Percentiles rank a stretch among this genome's conserved stretches.
phyloP scores from a whole-genome alignment of 2,888 invertebrate species.

The Syrphus vitripennis region DNA sequence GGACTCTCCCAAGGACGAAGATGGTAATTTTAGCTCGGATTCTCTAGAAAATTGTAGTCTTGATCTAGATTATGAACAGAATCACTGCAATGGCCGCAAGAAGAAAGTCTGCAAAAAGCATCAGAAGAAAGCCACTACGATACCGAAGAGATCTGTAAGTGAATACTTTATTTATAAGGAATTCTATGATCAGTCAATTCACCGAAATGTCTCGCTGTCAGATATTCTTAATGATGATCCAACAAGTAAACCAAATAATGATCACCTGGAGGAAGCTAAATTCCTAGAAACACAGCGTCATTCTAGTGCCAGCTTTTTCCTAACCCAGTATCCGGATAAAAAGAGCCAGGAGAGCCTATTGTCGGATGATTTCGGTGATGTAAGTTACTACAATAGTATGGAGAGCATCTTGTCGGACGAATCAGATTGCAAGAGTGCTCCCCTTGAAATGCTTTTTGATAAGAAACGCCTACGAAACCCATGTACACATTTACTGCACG shows the following conservation, averaged over 20 bases:
- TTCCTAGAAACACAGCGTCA: conserved; percentile 84
- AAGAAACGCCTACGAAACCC: conserved; percentile 73
- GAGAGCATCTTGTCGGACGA: conserved; percentile 92
- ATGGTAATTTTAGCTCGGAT: conserved; percentile 90
- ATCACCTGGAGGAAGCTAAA: conserved; percentile 78
- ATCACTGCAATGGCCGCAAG: conserved; percentile 72
- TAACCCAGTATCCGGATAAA: conserved; percentile 84
- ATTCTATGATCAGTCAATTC: conserved; percentile 81
- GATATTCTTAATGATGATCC: conserved; percentile 81
- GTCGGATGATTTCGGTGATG: conserved; percentile 84
- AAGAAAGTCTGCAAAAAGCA: conserved; percentile 64
- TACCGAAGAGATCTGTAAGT: conserved; percentile 86
- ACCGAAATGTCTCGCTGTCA: conserved; percentile 84
- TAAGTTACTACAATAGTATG: conserved; percentile 88
- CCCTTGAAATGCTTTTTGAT: conserved; percentile 87
- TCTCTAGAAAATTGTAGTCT: conserved; percentile 88
- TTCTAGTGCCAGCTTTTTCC: conserved; percentile 91
- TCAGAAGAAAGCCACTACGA: conserved; percentile 54
- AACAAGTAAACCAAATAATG: conserved; percentile 78
- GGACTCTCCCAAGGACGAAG: conserved; percentile 81
- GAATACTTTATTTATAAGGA: conserved; percentile 89
- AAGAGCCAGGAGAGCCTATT: conserved; percentile 90
- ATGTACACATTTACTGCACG: conserved; percentile 75
- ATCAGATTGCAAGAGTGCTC: conserved; percentile 90
- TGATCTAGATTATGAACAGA: conserved; percentile 80